phyloP scores from a whole-genome alignment of 1,140 invertebrate genomes.

The Brachionus rubens region DNA sequence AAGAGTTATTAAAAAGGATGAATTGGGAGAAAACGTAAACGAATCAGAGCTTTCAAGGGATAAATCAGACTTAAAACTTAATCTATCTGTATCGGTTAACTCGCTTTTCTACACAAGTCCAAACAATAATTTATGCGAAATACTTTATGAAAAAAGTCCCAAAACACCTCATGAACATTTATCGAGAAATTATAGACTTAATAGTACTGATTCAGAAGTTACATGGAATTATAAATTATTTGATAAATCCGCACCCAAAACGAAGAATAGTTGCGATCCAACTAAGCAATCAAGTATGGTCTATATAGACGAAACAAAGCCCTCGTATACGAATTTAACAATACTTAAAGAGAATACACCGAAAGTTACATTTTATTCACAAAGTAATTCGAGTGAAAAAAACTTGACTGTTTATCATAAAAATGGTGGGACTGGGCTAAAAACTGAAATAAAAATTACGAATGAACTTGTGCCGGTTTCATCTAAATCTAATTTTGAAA shows the following conservation, averaged over 20 bases:
- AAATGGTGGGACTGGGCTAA: too few relatives aligned
- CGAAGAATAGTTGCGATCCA: not conserved
- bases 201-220: not conserved
- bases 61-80: not conserved
- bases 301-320: not conserved
- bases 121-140: too few relatives aligned
- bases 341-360: not conserved
- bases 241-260: not conserved
- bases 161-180: not conserved
- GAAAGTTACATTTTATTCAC: not conserved
- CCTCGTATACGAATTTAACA: not conserved
- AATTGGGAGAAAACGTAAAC: not conserved
- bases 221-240: conserved; percentile 1
- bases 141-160: not conserved
- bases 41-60: too few relatives aligned
- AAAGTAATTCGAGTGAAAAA: not conserved
- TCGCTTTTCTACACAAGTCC: too few relatives aligned
- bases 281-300: not conserved
- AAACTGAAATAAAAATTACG: too few relatives aligned
- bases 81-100: conserved; percentile 3
- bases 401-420: too few relatives aligned
- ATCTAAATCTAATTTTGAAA: conserved; percentile 3
- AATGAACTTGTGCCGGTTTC: too few relatives aligned
- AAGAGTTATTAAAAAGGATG: not conserved
- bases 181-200: not conserved